Conservation (phyloP, 2,888 invertebrate genomes). For the Drosophila leonis region DNA sequence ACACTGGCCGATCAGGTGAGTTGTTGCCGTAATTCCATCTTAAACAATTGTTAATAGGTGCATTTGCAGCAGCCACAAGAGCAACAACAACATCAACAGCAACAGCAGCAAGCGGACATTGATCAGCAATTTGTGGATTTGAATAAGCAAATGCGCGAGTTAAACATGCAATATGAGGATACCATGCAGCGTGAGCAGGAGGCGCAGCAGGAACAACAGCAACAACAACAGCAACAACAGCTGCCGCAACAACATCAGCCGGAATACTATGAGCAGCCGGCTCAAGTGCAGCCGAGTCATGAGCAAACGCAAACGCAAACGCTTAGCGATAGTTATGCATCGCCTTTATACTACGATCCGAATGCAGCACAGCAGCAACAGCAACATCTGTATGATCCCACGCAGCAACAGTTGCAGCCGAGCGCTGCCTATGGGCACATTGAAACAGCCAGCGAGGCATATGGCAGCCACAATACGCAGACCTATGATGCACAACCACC, state of each 20-base stretch:
- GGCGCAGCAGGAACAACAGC: slow-evolving; percentile 28
- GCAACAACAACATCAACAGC: slow-evolving; percentile 22
- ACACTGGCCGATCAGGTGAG: slow-evolving; percentile 68
- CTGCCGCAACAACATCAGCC: slow-evolving; percentile 15
- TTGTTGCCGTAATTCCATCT: neutral
- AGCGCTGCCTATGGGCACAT: slow-evolving; percentile 35
- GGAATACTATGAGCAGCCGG: slow-evolving; percentile 42
- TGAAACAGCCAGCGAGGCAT: slow-evolving; percentile 44
- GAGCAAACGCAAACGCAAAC: slow-evolving; percentile 47
- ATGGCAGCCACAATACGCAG: slow-evolving; percentile 25
- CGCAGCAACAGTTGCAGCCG: slow-evolving; percentile 12
- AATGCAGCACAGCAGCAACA: slow-evolving; percentile 46
- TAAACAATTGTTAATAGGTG: neutral
- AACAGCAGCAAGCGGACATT: slow-evolving; percentile 66
- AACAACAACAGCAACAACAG: slow-evolving; percentile 20
- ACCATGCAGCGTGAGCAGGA: slow-evolving; percentile 54
- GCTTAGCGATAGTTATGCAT: slow-evolving; percentile 29
- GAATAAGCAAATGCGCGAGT: slow-evolving; percentile 84
- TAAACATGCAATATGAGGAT: slow-evolving; percentile 83
- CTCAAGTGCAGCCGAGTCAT: slow-evolving; percentile 17
- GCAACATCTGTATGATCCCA: slow-evolving; percentile 15
- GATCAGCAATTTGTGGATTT: slow-evolving; percentile 85
- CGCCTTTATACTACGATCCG: slow-evolving; percentile 48
- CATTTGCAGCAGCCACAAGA: slow-evolving; percentile 43
- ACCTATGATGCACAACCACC: slow-evolving; percentile 33